phyloP scores from a whole-genome alignment of 2,113 vertebrate species.

The Campylomormyrus tamandua region DNA sequence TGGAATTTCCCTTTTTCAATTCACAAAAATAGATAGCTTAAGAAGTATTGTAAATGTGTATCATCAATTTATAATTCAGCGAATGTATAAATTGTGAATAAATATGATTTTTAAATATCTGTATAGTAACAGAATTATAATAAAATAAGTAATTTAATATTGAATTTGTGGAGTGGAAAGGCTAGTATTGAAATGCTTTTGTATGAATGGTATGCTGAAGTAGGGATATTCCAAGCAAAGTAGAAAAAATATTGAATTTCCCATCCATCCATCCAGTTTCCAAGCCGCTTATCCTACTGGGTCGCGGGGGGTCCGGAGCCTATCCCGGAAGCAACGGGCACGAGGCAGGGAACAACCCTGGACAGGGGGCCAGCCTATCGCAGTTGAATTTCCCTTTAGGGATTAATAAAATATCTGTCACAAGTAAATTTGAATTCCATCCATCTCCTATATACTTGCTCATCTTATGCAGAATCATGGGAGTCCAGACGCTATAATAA shows the following conservation, averaged over 20 bases:
- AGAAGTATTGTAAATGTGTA: neutral
- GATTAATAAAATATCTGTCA: neutral
- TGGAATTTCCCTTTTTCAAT: neutral
- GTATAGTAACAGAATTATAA: neutral
- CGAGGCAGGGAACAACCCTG: no score
- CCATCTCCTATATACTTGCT: neutral
- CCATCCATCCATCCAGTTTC: no score
- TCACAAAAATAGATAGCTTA: neutral
- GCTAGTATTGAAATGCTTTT: neutral
- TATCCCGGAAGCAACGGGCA: no score
- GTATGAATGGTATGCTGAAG: neutral
- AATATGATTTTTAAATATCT: neutral
- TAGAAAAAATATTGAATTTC: neutral
- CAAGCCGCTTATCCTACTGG: no score
- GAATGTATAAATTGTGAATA: neutral
- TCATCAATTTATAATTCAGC: neutral
- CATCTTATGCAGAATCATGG: neutral
- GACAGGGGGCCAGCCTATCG: no score
- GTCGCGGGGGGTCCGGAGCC: no score
- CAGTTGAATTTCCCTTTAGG: neutral
- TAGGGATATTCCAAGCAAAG: neutral
- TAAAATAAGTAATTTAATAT: neutral
- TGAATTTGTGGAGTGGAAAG: neutral
- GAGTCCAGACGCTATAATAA: neutral
- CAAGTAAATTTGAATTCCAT: neutral